Evolutionary conservation across 2,888 invertebrate species (phyloP), one percentile per base, ranked within the genome.

Genomic region (Gymnocheta viridis): DNA sequence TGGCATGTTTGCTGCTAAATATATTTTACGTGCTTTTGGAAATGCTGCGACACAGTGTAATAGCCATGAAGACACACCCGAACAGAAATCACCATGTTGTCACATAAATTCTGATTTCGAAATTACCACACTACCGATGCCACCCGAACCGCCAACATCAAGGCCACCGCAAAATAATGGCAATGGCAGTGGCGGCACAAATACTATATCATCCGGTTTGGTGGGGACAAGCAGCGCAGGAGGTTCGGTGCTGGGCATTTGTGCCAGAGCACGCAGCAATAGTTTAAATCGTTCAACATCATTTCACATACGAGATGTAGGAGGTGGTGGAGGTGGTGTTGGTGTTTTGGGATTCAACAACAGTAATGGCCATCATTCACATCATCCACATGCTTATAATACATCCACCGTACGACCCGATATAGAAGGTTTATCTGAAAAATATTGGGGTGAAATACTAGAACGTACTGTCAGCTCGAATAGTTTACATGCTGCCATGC

Each of bases 381-480:
- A 85, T 73, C 80, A 82, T 47, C 64, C 38, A 12, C 84, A 80
- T 49, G 76, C 76, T 24, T 70, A 74, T 27, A 79, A 67, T 19
- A 89, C 87, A 82, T 76, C 87, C 35, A 86, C 88, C 47, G 88
- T 89, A 24, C 89, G 91, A 85, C 93, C 93, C 67, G 95, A 95
- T 88, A 93, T 94, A 86, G 95, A 95, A 88, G 94, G 95, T 0
- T 92, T 95, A 0, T 94, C 95, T 19, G 95, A 95, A 90, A 95
- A 95, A 90, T 95, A 95, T 89, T 95, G 95, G 95, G 95, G 95
- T 27, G 96, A 96, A 92, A 96, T 96, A 88, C 92, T 96, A 86
- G 96, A 96, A 90, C 93, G 96, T 7, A 96, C 96, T 0, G 94
- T 96, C 9, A 96, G 96, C 56, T 95, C 96, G 1, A 95, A 94